Evolutionary conservation across 2,888 invertebrate genomes (phyloP).

Genomic region (Theretra japonica): DNA sequence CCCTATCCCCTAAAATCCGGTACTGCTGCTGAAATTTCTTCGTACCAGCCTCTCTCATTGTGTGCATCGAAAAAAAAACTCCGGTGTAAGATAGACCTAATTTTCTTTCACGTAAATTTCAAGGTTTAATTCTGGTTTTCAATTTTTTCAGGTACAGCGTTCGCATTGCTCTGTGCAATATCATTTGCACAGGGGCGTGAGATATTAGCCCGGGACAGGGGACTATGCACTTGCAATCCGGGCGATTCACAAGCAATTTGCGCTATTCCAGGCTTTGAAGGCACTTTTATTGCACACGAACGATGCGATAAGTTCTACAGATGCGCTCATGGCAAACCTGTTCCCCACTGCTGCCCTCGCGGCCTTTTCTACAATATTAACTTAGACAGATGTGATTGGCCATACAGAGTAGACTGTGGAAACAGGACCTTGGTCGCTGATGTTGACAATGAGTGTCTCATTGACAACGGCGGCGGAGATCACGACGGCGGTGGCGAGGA

Average conservation of each 20-base stretch:
- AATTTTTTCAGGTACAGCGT: conserved; percentile 56
- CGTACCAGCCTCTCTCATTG: no score
- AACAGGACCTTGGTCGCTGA: conserved; percentile 42
- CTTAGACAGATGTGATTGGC: conserved; percentile 51
- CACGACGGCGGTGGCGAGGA: conserved; percentile 31
- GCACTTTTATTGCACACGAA: conserved; percentile 47
- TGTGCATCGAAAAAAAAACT: no score
- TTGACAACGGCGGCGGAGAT: conserved; percentile 35
- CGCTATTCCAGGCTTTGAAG: conserved; percentile 30
- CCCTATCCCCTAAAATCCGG: no score
- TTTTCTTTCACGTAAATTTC: no score
- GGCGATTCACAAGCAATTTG: conserved; percentile 50
- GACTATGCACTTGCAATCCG: conserved; percentile 50
- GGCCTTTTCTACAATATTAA: conserved; percentile 47
- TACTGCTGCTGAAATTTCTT: no score
- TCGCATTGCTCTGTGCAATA: conserved; percentile 61
- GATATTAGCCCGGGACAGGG: conserved; percentile 44
- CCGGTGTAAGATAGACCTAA: no score
- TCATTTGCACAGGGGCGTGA: conserved; percentile 52
- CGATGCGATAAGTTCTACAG: conserved; percentile 53
- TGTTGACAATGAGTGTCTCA: conserved; percentile 12
- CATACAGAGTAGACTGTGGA: conserved; percentile 50
- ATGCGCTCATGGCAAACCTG: conserved; percentile 48
- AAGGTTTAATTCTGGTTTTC: not conserved
- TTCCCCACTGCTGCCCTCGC: conserved; percentile 42